These are phyloP conservation scores for Pectinophora gossypiella DNA, from an alignment of 1,140 invertebrate species.

Conservation along the genomic window DNA sequence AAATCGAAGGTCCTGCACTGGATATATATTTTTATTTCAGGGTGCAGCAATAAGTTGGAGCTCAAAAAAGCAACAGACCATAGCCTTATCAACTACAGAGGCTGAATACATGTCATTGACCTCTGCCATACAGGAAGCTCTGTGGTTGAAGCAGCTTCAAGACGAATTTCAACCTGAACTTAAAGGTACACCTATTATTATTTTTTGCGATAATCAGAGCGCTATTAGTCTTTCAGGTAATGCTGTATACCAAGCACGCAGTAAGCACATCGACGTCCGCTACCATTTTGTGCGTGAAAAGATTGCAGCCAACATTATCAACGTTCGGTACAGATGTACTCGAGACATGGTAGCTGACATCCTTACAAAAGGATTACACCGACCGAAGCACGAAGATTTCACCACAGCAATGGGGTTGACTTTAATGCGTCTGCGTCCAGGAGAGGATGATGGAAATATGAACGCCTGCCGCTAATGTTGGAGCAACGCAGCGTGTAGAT, in stretches of 20 bases:
- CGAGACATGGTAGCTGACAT: constrained; percentile 34
- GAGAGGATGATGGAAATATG: too few relatives aligned
- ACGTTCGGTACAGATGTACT: constrained; percentile 27
- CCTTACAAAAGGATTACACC: constrained; percentile 29
- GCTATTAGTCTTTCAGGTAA: constrained; percentile 19
- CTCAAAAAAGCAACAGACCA: constrained; percentile 40
- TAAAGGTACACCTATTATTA: too few relatives aligned
- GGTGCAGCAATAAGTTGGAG: constrained; percentile 37
- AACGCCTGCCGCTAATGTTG: too few relatives aligned
- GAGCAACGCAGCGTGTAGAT: too few relatives aligned
- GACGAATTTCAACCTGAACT: constrained; percentile 3
- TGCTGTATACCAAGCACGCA: constrained; percentile 23
- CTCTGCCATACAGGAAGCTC: constrained; percentile 19
- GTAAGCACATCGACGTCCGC: constrained; percentile 40
- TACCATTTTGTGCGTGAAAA: constrained; percentile 32
- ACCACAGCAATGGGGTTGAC: constrained; percentile 16
- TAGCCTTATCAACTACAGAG: constrained; percentile 39
- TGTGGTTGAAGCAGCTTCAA: constrained; percentile 20
- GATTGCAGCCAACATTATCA: constrained; percentile 18
- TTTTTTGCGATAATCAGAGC: too few relatives aligned
- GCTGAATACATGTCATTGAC: constrained; percentile 30
- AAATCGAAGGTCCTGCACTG: constrained; percentile 50
- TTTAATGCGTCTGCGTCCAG: too few relatives aligned
- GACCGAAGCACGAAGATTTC: constrained; percentile 13
- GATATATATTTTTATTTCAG: constrained; percentile 30